These are phyloP conservation scores for Dicerorhinus sumatrensis DNA, from an alignment of 2,113 vertebrate species.

Conservation along the genomic window DNA sequence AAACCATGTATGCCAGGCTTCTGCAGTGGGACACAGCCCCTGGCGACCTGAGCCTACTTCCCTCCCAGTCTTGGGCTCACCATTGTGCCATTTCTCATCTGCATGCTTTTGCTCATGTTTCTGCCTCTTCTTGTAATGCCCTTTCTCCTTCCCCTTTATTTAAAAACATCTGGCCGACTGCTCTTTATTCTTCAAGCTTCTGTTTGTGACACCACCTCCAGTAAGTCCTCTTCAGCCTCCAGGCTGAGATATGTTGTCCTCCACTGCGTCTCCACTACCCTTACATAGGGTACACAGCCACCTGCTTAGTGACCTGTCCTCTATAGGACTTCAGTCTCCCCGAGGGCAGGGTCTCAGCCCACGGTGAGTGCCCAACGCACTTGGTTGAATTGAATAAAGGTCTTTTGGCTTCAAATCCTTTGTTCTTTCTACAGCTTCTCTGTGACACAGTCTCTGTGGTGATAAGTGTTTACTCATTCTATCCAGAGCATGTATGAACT, in stretches of 20 bases:
- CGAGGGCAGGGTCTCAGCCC: not conserved
- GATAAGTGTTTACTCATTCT: not conserved
- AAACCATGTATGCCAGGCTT: not conserved
- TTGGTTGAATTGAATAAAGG: not conserved
- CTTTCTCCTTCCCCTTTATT: not conserved
- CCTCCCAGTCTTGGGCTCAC: not conserved
- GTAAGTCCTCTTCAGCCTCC: not conserved
- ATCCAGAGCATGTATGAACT: constrained; percentile 39
- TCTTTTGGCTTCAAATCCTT: not conserved
- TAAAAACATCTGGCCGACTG: not conserved
- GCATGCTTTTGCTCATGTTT: not conserved
- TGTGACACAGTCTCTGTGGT: not conserved
- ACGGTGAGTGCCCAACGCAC: not conserved
- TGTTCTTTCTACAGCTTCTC: not conserved
- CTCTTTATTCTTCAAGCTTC: not conserved
- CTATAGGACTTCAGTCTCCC: not conserved
- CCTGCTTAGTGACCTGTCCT: not conserved
- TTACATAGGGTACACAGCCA: not conserved
- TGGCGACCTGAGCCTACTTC: not conserved
- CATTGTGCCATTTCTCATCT: not conserved
- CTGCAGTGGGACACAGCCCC: not conserved
- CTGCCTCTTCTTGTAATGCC: not conserved
- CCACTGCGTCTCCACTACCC: not conserved
- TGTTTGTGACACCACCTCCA: not conserved
- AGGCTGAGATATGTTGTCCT: not conserved